Evolutionary conservation across 2,888 invertebrate species (phyloP).

Genomic region (Conistra vaccinii): DNA sequence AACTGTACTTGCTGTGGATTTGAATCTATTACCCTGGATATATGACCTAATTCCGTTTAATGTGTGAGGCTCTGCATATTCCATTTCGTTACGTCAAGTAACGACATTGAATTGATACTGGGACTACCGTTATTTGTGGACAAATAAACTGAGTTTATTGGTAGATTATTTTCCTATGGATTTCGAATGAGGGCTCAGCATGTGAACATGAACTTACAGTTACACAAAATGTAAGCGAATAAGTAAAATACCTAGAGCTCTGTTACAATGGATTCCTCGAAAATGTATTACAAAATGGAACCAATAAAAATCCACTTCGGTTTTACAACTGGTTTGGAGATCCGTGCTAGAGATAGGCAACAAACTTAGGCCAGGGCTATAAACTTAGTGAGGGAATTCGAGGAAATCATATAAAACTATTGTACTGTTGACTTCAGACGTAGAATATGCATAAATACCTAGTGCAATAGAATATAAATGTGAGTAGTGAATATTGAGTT

Average conservation of each 20-base stretch:
- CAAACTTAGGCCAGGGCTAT: conserved; percentile 44
- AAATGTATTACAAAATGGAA: conserved; percentile 30
- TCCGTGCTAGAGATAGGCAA: conserved; percentile 50
- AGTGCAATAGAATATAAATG: neutral
- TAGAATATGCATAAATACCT: conserved; percentile 2
- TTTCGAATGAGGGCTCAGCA: conserved; percentile 6
- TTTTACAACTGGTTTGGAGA: conserved; percentile 60
- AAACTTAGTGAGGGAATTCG: conserved; percentile 49
- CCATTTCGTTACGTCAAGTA: conserved; percentile 38
- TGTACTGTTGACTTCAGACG: conserved; percentile 30
- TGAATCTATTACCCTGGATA: conserved; percentile 69
- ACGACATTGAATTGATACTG: conserved; percentile 39
- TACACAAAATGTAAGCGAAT: neutral
- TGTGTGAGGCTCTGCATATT: conserved; percentile 55
- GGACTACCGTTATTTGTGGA: conserved; percentile 41
- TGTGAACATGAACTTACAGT: neutral
- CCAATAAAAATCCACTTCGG: conserved; percentile 53
- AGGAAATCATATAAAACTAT: conserved; percentile 43
- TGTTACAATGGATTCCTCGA: conserved; percentile 15
- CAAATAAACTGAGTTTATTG: conserved; percentile 50
- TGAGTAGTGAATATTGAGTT: neutral
- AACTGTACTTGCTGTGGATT: conserved; percentile 61
- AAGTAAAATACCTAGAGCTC: neutral
- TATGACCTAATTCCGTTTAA: conserved; percentile 66
- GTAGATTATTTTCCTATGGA: conserved; percentile 20